phyloP scores from a whole-genome alignment of 2,888 invertebrate genomes.

The Rhingia rostrata region DNA sequence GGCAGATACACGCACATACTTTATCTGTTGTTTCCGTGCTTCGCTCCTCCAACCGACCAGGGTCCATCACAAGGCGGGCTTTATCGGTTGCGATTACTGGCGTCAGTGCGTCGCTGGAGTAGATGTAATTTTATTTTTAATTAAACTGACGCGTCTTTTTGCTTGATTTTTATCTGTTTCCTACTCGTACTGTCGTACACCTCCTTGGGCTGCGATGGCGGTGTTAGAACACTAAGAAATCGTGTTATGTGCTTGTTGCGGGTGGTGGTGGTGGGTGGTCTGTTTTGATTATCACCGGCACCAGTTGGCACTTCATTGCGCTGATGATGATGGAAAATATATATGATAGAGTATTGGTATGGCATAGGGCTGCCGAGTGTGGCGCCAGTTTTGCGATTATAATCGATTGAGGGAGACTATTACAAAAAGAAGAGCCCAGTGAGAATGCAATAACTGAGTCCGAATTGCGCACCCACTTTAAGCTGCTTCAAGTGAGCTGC shows the following conservation, averaged over 20 bases:
- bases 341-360: conserved; percentile 18
- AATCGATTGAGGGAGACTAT: conserved; percentile 38
- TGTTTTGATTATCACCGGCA: conserved; percentile 45
- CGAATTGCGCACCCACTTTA: conserved; percentile 43
- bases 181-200: not conserved
- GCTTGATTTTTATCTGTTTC: conserved; percentile 55
- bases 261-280: conserved; percentile 39
- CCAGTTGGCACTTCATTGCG: conserved; percentile 41
- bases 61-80: conserved; percentile 47
- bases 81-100: conserved; percentile 48
- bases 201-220: conserved; percentile 25
- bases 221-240: conserved; percentile 50
- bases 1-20: conserved; percentile 61
- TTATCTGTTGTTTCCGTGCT: conserved; percentile 51
- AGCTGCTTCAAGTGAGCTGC: conserved; percentile 50
- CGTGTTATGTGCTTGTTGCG: conserved; percentile 51
- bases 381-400: conserved; percentile 60
- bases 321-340: conserved; percentile 35
- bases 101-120: conserved; percentile 60
- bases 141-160: conserved; percentile 57
- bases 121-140: conserved; percentile 65
- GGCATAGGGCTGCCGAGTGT: conserved; percentile 36
- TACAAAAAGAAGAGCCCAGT: conserved; percentile 25
- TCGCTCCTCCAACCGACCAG: conserved; percentile 20
- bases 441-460: conserved; percentile 23